These are phyloP conservation scores for Neuroscelio doddi DNA, from an alignment of 2,888 invertebrate species.

Conservation along the genomic window DNA sequence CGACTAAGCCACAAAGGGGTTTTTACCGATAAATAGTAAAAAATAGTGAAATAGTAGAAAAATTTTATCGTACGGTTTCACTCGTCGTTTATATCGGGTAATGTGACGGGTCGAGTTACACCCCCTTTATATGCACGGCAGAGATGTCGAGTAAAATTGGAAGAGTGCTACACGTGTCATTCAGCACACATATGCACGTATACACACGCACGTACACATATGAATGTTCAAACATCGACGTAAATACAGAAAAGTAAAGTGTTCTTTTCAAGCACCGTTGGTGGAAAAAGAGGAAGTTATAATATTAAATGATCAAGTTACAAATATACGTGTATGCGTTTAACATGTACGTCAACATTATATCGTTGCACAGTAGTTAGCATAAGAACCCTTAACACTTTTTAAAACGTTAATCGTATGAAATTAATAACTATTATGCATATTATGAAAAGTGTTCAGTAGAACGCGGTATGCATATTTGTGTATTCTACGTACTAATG, in stretches of 20 bases:
- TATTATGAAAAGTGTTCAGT: too few species aligned
- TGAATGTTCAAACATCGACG: not conserved
- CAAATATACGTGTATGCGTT: not conserved
- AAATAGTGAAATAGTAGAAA: too few species aligned
- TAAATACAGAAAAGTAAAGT: conserved; percentile 16
- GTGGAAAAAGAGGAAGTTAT: conserved; percentile 12
- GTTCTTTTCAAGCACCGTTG: not conserved
- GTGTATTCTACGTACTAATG: not conserved
- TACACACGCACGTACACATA: not conserved
- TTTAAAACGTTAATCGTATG: too few species aligned
- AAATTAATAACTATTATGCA: too few species aligned
- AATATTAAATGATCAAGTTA: conserved; percentile 20
- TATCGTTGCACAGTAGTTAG: too few species aligned
- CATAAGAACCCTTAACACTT: too few species aligned
- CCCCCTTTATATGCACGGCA: conserved; percentile 11
- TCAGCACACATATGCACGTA: not conserved
- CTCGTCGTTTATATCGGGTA: conserved; percentile 8
- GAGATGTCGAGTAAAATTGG: conserved; percentile 14
- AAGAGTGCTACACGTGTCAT: conserved; percentile 12
- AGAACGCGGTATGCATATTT: too few species aligned
- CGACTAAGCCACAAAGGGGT: too few species aligned
- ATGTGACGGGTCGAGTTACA: conserved; percentile 9
- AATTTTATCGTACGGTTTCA: not conserved
- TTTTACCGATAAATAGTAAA: too few species aligned
- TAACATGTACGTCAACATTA: too few species aligned